Percentiles rank a stretch among this genome's conserved stretches.
Conservation (phyloP, 2,888 invertebrate genomes). For the Agonopterix alstromeriana region DNA sequence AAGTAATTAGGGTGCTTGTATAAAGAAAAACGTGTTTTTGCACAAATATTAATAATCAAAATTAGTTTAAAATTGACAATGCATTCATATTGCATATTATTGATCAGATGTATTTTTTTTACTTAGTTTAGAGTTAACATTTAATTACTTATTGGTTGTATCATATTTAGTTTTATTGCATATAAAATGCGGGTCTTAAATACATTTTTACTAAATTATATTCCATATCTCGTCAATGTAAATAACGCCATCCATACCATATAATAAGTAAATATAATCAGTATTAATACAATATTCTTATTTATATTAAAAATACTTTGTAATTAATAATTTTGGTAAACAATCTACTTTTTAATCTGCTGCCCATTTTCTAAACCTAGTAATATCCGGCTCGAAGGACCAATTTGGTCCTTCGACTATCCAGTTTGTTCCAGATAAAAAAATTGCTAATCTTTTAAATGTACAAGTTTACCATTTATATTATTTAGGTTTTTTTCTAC, state of each 20-base stretch:
- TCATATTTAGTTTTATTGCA: slow-evolving; percentile 30
- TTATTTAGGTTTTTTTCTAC: too few relatives aligned
- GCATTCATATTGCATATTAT: slow-evolving; percentile 12
- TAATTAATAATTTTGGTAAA: slow-evolving; percentile 12
- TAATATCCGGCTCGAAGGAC: too few relatives aligned
- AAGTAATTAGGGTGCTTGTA: slow-evolving; percentile 32
- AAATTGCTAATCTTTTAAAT: too few relatives aligned
- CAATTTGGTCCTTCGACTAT: too few relatives aligned
- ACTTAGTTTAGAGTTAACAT: slow-evolving; percentile 11
- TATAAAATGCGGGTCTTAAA: slow-evolving; percentile 62
- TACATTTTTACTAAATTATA: slow-evolving; percentile 54
- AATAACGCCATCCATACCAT: slow-evolving; percentile 68
- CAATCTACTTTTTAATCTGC: too few relatives aligned
- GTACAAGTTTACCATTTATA: too few relatives aligned
- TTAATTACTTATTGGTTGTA: slow-evolving; percentile 20
- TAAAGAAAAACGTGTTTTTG: slow-evolving; percentile 15
- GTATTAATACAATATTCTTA: slow-evolving; percentile 70
- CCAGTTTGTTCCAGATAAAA: too few relatives aligned
- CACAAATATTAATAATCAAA: slow-evolving; percentile 20
- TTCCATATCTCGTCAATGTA: slow-evolving; percentile 55
- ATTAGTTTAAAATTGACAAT: slow-evolving; percentile 10
- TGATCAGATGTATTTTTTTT: neutral
- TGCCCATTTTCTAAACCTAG: too few relatives aligned
- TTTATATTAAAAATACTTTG: slow-evolving; percentile 39
- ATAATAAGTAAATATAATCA: slow-evolving; percentile 62